Base-by-base conservation (phyloP, 37 sponge, comb jelly and placozoan species). In the Haliclona indistincta region DNA sequence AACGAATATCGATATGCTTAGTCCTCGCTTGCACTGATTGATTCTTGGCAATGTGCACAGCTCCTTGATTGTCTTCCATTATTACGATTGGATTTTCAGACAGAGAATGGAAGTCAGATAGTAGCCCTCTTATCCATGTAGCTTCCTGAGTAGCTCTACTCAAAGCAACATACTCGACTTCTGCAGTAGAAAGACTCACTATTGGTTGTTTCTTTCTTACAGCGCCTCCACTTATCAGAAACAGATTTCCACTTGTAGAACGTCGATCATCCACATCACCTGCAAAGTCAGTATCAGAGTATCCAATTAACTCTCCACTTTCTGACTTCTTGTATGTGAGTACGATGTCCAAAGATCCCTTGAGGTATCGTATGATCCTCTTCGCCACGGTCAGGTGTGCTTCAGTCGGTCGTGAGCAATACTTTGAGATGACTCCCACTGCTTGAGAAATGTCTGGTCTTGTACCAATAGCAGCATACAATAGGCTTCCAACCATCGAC, bases 181-280 rank as follows among this genome's bases (percentile, higher is more conserved):
- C 67, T 65, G 67, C 15, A 15, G 67, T 36, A 5, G 70, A 69
- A 43, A 69, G 51, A 25, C 45, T 23, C 17, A 71, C 73, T 2
- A 71, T 34, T 28, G 73, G 54, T 29, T 71, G 73, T 20, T 54
- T 71, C 29, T 54, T 71, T 43, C 79, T 85, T 4, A 85, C 52
- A 20, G 79, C 67, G 34, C 79, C 86, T 26, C 74, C 74, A 42
- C 38, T 10, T 56, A 85, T 71, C 47, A 65, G 28, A 37, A 85
- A 85, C 34, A 85, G 33, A 35, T 85, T 65, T 11, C 86, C 86
- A 73, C 75, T 79, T 40, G 81, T 86, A 4, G 87, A 87, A 36
- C 68, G 71, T 68, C 81, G 26, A 42, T 81, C 65, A 63, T 87
- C 70, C 54, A 49, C 7, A 52, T 80, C 77, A 20, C 71, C 66